Conservation (phyloP, 2,888 invertebrate species). For the Habroteleia sp. region DNA sequence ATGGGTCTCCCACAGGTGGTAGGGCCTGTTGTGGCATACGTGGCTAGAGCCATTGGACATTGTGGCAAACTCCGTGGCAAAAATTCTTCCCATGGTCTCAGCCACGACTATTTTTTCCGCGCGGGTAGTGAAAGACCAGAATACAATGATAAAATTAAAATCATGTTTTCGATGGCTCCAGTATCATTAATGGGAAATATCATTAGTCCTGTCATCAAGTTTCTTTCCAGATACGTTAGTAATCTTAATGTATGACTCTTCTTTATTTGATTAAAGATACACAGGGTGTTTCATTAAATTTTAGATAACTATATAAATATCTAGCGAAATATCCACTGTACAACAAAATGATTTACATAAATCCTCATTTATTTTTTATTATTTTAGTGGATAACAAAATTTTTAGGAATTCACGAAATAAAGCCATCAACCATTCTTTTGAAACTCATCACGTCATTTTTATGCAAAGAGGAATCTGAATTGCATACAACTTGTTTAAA, state of each 20-base stretch:
- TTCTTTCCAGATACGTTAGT: conserved; percentile 69
- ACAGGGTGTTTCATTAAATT: no score
- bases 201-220: conserved; percentile 75
- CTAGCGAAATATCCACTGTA: no score
- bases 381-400: conserved; percentile 49
- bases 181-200: conserved; percentile 78
- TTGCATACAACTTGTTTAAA: conserved; percentile 85
- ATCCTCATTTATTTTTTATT: no score
- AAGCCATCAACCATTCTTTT: conserved; percentile 82
- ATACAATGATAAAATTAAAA: conserved; percentile 77
- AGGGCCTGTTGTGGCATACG: no score
- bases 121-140: conserved; percentile 78
- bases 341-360: no score
- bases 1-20: no score
- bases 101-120: no score
- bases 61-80: no score
- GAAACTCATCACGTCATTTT: conserved; percentile 80
- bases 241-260: conserved; percentile 74
- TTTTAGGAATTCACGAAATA: conserved; percentile 82
- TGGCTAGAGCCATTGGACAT: no score
- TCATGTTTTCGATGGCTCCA: conserved; percentile 78
- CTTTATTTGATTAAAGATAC: no score
- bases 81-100: no score
- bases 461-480: conserved; percentile 83
- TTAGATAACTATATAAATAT: no score